These are phyloP conservation scores for Etheostoma cragini DNA, from an alignment of 2,113 vertebrate genomes.

Conservation along the genomic window DNA sequence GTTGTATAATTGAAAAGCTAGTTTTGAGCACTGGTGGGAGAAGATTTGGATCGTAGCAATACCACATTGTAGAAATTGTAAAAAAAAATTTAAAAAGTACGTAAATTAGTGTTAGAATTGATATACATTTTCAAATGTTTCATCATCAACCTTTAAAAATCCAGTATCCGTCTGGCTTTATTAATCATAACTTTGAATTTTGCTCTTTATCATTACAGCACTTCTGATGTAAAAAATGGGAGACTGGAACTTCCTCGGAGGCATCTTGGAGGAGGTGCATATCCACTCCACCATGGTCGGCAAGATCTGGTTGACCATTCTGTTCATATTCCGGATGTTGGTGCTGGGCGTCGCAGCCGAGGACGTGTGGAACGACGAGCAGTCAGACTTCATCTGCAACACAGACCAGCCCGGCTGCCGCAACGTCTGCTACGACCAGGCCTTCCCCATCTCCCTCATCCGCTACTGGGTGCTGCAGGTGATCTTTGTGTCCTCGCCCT, in stretches of 20 bases:
- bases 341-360: constrained; percentile 90
- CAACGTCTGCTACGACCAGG: constrained; percentile 90
- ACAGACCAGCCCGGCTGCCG: constrained; percentile 91
- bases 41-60: background rate
- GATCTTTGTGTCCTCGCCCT: constrained; percentile 92
- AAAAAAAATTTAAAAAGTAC: no score
- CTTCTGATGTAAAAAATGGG: constrained; percentile 85
- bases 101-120: no score
- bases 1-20: background rate
- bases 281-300: constrained; percentile 92
- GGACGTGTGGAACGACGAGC: constrained; percentile 94
- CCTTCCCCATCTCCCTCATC: constrained; percentile 93
- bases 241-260: constrained; percentile 93
- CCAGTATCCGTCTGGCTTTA: background rate
- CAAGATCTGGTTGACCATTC: constrained; percentile 93
- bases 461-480: constrained; percentile 94
- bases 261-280: constrained; percentile 93
- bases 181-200: background rate
- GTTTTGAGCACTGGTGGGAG: background rate
- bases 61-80: no score
- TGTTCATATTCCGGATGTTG: constrained; percentile 93
- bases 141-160: background rate
- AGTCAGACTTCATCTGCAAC: constrained; percentile 92
- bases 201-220: constrained; percentile 2
- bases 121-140: no score